phyloP scores from a whole-genome alignment of 2,888 invertebrate species.

The Hyppa rectilinea region DNA sequence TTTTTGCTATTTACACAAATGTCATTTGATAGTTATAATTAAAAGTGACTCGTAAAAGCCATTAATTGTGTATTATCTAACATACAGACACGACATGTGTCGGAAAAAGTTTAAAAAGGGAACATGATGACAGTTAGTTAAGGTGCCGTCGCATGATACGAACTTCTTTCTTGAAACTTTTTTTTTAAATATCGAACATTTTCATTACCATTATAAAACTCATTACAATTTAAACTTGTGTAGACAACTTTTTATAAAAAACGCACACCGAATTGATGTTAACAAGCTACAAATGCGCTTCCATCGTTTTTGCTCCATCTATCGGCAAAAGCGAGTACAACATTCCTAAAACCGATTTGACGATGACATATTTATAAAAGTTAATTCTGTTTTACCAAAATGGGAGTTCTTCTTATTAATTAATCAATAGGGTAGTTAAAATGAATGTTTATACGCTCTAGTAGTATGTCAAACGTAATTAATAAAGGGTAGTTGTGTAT shows the following conservation, averaged over 20 bases:
- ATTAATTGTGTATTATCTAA: constrained; percentile 72
- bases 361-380: constrained; percentile 35
- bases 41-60: constrained; percentile 68
- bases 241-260: constrained; percentile 21
- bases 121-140: constrained; percentile 56
- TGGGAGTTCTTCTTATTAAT: constrained; percentile 48
- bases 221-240: constrained; percentile 36
- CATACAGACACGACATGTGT: constrained; percentile 58
- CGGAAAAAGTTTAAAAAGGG: constrained; percentile 31
- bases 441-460: constrained; percentile 60
- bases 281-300: constrained; percentile 29
- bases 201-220: constrained; percentile 53
- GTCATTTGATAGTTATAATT: constrained; percentile 70
- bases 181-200: constrained; percentile 19
- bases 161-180: constrained; percentile 2
- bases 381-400: constrained; percentile 36
- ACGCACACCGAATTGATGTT: constrained; percentile 9
- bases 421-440: constrained; percentile 59
- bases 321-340: constrained; percentile 21
- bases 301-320: constrained; percentile 47
- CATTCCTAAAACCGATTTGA: constrained; percentile 53
- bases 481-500: constrained; percentile 64
- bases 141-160: constrained; percentile 23
- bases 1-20: constrained; percentile 62
- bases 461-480: constrained; percentile 71